These are phyloP conservation scores for Platycheirus albimanus DNA, from an alignment of 2,888 invertebrate species.

Conservation along the genomic window DNA sequence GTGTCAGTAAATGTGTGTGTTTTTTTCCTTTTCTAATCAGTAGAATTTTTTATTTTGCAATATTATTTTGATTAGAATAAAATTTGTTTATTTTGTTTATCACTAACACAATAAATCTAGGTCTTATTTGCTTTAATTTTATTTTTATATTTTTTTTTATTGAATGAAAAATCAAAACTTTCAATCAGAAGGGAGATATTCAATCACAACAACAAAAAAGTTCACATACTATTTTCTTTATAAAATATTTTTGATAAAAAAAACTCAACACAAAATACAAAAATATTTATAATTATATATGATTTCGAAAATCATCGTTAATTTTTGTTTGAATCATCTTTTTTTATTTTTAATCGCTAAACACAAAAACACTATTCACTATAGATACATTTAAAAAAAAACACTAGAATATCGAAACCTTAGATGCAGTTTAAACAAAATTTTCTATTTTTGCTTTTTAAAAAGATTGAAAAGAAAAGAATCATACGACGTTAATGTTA, in stretches of 20 bases:
- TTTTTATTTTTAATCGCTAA: constrained; percentile 26
- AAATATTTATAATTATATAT: constrained; percentile 9
- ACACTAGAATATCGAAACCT: constrained; percentile 20
- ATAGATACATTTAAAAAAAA: constrained; percentile 22
- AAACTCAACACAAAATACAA: constrained; percentile 66
- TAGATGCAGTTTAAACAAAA: constrained; percentile 48
- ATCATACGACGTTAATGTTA: constrained; percentile 38
- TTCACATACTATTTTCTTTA: constrained; percentile 69
- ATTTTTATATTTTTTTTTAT: constrained; percentile 34
- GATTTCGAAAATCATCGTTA: constrained; percentile 26
- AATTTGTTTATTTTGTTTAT: constrained; percentile 55
- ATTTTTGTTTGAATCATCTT: constrained; percentile 11
- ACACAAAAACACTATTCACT: constrained; percentile 27
- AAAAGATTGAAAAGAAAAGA: constrained; percentile 50
- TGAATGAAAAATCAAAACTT: constrained; percentile 4
- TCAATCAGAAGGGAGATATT: constrained; percentile 63
- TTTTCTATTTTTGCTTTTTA: constrained; percentile 72
- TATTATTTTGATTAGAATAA: constrained; percentile 22
- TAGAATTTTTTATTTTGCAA: constrained; percentile 18
- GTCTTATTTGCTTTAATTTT: constrained; percentile 51
- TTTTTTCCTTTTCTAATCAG: constrained; percentile 27
- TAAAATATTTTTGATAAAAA: constrained; percentile 22
- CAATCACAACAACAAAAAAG: constrained; percentile 75
- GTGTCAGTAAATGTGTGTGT: constrained; percentile 81
- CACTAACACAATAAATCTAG: constrained; percentile 63